Evolutionary conservation across 92 coral and sea anemone species (phyloP), one percentile per base, ranked within the genome.

Genomic region (Diadumene lineata): DNA sequence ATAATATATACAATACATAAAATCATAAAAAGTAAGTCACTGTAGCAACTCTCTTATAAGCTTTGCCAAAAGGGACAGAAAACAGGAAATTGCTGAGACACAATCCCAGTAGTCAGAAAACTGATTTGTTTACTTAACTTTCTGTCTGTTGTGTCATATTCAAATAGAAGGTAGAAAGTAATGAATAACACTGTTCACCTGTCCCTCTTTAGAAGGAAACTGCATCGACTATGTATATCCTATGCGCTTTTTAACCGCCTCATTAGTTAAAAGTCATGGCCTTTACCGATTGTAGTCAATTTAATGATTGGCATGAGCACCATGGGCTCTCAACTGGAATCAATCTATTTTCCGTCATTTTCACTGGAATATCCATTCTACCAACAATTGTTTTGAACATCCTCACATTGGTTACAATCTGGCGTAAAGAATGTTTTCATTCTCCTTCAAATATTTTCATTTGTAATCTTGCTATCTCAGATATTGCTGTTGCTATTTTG

Each of bases 381-480:
- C 74, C 74, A 24, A 70, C 64, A 1, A n/a, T 22, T 2, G 7
- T 51, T 29, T 18, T 51, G 13, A 70, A 70, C 29, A 26, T 22
- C 11, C 3, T 70, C 7, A 32, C 50, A 16, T 24, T 70, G 63
- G 0, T 51, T 7, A 70, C 50, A 4, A 70, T 70, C 6, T 51
- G 63, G 75, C 48, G 48, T 4, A 70, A 17, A 21, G 1, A 13
- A 18, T 29, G 50, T 28, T 31, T 70, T 4, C 64, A 30, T 26
- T 24, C 63, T 56, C 75, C 75, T 1, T 70, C 75, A 1, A 70
- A 51, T 51, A 33, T 70, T 18, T 70, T 70, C 43, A 17, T 70
- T 11, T 70, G 38, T 32, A 70, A 53, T 34, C 64, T 70, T 0
- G 75, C 75, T 31, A 28, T 70, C 0, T 70, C 75, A 30, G 75